Percentiles rank a stretch among this genome's conserved stretches.
Evolutionary conservation across 2,113 vertebrate genomes (phyloP).

Genomic region (Sus scrofa): DNA sequence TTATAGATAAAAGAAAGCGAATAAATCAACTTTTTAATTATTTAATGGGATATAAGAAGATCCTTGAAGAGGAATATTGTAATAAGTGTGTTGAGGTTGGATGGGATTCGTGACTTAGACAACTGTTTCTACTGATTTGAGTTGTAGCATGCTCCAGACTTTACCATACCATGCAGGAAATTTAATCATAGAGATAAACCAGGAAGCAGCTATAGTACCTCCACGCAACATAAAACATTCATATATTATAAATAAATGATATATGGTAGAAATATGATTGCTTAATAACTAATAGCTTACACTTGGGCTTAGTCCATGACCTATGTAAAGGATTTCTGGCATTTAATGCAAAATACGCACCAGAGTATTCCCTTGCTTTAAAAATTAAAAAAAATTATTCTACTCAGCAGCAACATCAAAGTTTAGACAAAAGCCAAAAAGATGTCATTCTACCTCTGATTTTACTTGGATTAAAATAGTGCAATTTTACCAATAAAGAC

Average conservation of each 20-base stretch:
- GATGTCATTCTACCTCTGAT: conserved; percentile 33
- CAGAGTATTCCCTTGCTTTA: conserved; percentile 68
- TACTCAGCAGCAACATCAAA: conserved; percentile 63
- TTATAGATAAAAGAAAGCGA: conserved; percentile 71
- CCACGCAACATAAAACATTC: conserved; percentile 88
- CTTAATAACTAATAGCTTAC: conserved; percentile 84
- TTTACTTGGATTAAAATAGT: conserved; percentile 45
- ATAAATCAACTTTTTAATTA: conserved; percentile 83
- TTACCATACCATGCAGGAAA: conserved; percentile 70
- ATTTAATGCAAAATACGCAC: conserved; percentile 68
- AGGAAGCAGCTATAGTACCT: conserved; percentile 78
- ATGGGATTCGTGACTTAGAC: conserved; percentile 52
- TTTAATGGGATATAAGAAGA: conserved; percentile 80
- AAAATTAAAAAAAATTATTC: conserved; percentile 52
- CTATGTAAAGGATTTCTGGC: conserved; percentile 76
- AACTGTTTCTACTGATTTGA: conserved; percentile 69
- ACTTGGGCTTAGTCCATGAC: conserved; percentile 68
- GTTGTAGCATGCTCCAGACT: conserved; percentile 60
- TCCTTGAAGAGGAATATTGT: conserved; percentile 78
- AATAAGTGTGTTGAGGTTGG: conserved; percentile 76
- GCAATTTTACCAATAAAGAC: not conserved
- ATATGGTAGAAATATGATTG: conserved; percentile 72
- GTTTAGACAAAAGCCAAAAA: not conserved
- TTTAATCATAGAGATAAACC: conserved; percentile 87
- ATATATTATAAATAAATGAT: conserved; percentile 90